A percentile compares a stretch with the other conserved stretches of the same genome.
Evolutionary conservation across 2,113 vertebrate genomes (phyloP).

Genomic region (Podocnemis expansa): DNA sequence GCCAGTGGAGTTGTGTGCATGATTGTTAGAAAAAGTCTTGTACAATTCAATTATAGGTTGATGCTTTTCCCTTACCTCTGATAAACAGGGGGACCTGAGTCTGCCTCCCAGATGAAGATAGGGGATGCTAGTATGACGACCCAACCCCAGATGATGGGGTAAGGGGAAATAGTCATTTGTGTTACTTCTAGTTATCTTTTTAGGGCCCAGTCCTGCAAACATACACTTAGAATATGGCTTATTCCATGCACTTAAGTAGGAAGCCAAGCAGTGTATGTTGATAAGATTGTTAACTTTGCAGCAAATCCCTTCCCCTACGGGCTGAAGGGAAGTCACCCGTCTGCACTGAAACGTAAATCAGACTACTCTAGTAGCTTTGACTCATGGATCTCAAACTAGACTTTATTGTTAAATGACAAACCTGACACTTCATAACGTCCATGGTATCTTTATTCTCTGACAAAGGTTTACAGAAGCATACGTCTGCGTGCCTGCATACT

Average conservation of each 20-base stretch:
- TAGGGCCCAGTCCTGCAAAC: neutral
- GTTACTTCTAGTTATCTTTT: neutral
- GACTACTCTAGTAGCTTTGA: neutral
- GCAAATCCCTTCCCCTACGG: neutral
- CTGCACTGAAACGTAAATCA: neutral
- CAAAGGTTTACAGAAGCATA: neutral
- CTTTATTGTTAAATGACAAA: neutral
- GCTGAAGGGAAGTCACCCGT: neutral
- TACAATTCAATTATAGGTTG: neutral
- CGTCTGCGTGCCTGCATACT: neutral
- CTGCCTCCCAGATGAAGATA: neutral
- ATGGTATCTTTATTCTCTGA: neutral
- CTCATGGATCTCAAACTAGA: neutral
- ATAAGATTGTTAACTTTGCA: neutral
- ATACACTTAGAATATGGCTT: neutral
- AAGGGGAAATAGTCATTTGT: neutral
- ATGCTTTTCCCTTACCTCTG: neutral
- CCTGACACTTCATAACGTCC: neutral
- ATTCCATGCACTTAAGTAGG: neutral
- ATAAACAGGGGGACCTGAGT: neutral
- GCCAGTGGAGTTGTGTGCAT: neutral
- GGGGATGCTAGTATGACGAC: neutral
- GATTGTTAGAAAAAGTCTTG: slow-evolving; percentile 44
- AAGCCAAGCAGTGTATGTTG: neutral
- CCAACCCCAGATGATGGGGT: neutral